A percentile compares a stretch with the other conserved stretches of the same genome.
Evolutionary conservation across 2,888 invertebrate genomes (phyloP).

Genomic region (Nowickia ferox): DNA sequence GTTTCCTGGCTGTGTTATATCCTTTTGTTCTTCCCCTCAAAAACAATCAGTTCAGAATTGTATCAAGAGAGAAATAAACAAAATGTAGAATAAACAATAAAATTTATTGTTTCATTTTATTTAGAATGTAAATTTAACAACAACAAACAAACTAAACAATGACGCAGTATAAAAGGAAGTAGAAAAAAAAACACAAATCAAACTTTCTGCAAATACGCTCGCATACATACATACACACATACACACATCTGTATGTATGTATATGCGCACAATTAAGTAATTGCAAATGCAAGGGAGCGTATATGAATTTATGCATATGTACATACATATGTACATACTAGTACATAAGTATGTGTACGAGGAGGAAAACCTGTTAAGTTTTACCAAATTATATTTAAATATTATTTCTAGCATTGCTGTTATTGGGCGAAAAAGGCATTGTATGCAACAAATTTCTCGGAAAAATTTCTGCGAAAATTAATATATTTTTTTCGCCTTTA

Average conservation of each 20-base stretch:
- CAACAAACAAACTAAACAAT: conserved; percentile 40
- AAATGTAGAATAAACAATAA: conserved; percentile 69
- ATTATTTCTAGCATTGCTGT: too few relatives aligned
- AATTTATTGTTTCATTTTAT: conserved; percentile 71
- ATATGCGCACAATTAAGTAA: neutral
- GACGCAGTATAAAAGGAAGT: conserved; percentile 10
- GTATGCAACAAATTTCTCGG: too few relatives aligned
- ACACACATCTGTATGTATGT: too few relatives aligned
- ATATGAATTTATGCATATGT: neutral
- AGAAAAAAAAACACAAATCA: conserved; percentile 33
- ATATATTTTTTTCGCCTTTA: too few relatives aligned
- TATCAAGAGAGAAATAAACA: conserved; percentile 70
- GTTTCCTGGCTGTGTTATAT: conserved; percentile 13
- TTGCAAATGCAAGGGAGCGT: neutral
- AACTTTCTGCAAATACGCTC: conserved; percentile 28
- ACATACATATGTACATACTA: too few relatives aligned
- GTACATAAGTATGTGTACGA: conserved; percentile 18
- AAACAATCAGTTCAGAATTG: conserved; percentile 69
- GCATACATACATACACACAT: neutral
- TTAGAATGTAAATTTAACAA: conserved; percentile 68
- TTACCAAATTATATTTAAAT: neutral
- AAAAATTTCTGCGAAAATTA: too few relatives aligned
- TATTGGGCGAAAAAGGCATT: too few relatives aligned
- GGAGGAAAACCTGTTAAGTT: neutral
- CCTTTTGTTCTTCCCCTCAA: conserved; percentile 19